Base-by-base conservation (phyloP, 2,888 invertebrate species). In the Dryobotodes eremita region DNA sequence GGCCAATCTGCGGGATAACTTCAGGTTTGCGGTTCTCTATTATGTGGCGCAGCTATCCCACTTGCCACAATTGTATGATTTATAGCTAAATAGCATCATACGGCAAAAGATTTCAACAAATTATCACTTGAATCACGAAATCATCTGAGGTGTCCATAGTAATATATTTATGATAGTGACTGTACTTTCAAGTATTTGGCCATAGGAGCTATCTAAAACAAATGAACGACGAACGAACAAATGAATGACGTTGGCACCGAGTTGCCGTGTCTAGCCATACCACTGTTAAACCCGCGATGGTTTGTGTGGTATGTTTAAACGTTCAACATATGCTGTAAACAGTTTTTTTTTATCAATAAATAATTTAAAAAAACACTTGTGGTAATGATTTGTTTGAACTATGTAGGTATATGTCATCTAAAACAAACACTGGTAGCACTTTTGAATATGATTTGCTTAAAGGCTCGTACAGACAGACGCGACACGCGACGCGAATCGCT, bases 1-100 rank as follows among this genome's bases (percentile, higher is more conserved):
- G 48, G 62, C 23, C 42, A 20, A 26, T 23, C 7, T 77, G 83
- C 23, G 77, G 69, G 13, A 77, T 64, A 31, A 50, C 77, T 77
- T 64, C 62, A 64, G 83, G 83, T 53, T 36, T 80, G 77, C 69
- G 83, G 80, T 77, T 15, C 31, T 46, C 42, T 53, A 70, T 70
- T 77, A 31, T 77, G 77, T 69, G 69, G 68, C n/a, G 48, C 42
- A 5, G 48, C 23, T 62, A 11, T 31, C 46, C 46, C 46, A 50
- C 13, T 3, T 77, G 31, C 48, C 48, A 31, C 36, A 57, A 15
- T 42, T 76, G 31, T 31, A 31, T 23, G n/a, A 50, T 64, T 77
- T 77, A 61, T 66, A 26, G 48, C 46, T 68, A 59, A 31, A 61
- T 26, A 46, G 6, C 10, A 53, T 36, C 26, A 68, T 42, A 20